Base-by-base conservation (phyloP, 1,140 invertebrate genomes). In the Diabrotica virgifera region DNA sequence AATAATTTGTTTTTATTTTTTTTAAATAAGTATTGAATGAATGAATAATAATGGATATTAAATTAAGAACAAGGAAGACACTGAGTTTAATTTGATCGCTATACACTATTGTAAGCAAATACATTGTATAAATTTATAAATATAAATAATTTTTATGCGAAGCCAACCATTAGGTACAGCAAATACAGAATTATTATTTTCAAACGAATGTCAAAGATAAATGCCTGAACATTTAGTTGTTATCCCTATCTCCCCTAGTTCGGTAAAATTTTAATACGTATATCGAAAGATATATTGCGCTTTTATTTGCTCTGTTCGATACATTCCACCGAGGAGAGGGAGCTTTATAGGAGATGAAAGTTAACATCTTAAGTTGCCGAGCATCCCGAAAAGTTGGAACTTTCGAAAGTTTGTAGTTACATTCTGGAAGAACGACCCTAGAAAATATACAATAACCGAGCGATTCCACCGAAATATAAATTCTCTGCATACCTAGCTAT, bases 381-480 rank as follows among this genome's bases (percentile, higher is more conserved):
- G 58, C 50, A 59, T 59, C 36, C 24, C 40, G 58, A 59, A 59
- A 46, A 46, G 37, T 59, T 14, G 51, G 36, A 62, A 54, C 60
- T 54, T 54, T 62, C 36, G 51, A 11, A 40, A 54, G 51, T 61
- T 62, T 50, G 59, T 35, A 72, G 62, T 70, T 70, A 73, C 70
- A 70, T 76, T 76, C 73, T 75, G 75, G 75, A 76, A 76, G 73
- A 76, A 69, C 70, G 75, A 71, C 72, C 72, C 13, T 69, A 72
- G 68, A 69, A 75, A 75, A 76, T 74, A 68, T 72, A 76, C 75
- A 76, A 76, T 76, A 76, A 76, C 73, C 40, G n/a, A 72, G 66
- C 62, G 50, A 60, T 68, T 59, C 66, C 74, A 70, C 65, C 69
- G 64, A 73, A 75, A 76, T 76, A 76, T 76, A 75, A 75, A 76